Percentiles rank a stretch among this genome's conserved stretches.
Evolutionary conservation across 2,113 vertebrate species (phyloP).

Genomic region (Clarias magur): DNA sequence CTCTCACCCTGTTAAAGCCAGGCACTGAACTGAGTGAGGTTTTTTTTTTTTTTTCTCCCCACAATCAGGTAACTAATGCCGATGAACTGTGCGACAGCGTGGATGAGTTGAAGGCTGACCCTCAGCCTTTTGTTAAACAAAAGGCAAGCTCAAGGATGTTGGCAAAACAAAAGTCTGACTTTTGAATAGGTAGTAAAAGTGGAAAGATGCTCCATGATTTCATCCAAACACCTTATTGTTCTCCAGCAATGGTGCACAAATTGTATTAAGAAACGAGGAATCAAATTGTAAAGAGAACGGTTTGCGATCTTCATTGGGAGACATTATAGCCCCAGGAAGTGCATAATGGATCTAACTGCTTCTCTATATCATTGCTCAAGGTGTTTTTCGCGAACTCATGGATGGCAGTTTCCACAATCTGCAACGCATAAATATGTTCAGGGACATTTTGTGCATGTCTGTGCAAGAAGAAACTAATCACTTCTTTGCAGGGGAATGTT

Average conservation of each 20-base stretch:
- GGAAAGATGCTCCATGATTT: conserved; percentile 8
- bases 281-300: not conserved
- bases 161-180: not conserved
- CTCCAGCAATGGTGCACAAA: not conserved
- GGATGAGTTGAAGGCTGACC: not conserved
- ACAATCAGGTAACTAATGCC: conserved; percentile 17
- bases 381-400: not conserved
- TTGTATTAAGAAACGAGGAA: not conserved
- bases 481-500: conserved; percentile 22
- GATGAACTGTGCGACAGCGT: conserved; percentile 25
- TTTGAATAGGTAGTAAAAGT: not conserved
- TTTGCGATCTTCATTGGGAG: not conserved
- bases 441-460: conserved; percentile 18
- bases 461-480: conserved; percentile 13
- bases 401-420: not conserved
- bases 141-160: not conserved
- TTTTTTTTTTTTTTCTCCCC: not conserved
- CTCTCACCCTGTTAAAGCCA: not conserved
- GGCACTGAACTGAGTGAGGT: not conserved
- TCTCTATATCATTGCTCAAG: not conserved
- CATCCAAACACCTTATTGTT: not conserved
- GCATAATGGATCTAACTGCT: not conserved
- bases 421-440: conserved; percentile 3
- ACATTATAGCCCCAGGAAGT: not conserved
- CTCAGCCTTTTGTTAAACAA: not conserved